Conservation (phyloP, 1,140 invertebrate species). For the Lucilia cuprina region DNA sequence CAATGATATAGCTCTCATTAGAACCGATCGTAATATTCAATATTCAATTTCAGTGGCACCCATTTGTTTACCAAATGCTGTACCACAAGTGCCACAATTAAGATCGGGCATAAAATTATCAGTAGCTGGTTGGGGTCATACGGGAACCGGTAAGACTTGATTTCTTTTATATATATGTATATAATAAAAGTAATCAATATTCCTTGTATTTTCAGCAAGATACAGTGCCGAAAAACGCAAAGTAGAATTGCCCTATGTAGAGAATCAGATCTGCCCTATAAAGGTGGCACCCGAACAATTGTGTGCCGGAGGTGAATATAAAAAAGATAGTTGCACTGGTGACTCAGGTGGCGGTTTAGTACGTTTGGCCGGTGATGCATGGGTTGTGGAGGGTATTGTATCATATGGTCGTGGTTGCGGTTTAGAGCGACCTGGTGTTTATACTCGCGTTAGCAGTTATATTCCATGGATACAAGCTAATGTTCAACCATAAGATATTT, state of each 20-base stretch:
- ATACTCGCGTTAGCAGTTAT: slow-evolving; percentile 60
- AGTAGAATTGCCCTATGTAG: slow-evolving; percentile 63
- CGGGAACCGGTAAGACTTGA: slow-evolving; percentile 38
- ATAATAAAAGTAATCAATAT: no score
- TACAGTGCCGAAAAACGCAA: slow-evolving; percentile 65
- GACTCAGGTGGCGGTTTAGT: slow-evolving; percentile 73
- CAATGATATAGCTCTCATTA: slow-evolving; percentile 64
- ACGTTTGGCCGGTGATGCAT: slow-evolving; percentile 51
- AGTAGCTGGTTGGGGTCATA: slow-evolving; percentile 73
- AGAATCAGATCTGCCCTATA: slow-evolving; percentile 58
- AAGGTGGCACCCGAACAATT: slow-evolving; percentile 54
- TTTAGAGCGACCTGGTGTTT: slow-evolving; percentile 60
- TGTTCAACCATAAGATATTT: slow-evolving; percentile 15
- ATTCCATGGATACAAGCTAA: slow-evolving; percentile 58
- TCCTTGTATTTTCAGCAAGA: slow-evolving; percentile 48
- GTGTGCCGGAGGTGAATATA: slow-evolving; percentile 66
- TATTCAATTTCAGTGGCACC: slow-evolving; percentile 64
- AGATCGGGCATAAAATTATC: slow-evolving; percentile 53
- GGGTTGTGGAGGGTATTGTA: slow-evolving; percentile 64
- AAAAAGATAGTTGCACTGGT: slow-evolving; percentile 68
- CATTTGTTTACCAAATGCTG: slow-evolving; percentile 64
- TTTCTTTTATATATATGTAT: no score
- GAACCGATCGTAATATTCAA: slow-evolving; percentile 50
- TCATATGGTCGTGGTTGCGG: slow-evolving; percentile 63
- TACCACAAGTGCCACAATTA: background rate